Conservation (phyloP, 2,888 invertebrate genomes). For the Leptinotarsa peninsularis region DNA sequence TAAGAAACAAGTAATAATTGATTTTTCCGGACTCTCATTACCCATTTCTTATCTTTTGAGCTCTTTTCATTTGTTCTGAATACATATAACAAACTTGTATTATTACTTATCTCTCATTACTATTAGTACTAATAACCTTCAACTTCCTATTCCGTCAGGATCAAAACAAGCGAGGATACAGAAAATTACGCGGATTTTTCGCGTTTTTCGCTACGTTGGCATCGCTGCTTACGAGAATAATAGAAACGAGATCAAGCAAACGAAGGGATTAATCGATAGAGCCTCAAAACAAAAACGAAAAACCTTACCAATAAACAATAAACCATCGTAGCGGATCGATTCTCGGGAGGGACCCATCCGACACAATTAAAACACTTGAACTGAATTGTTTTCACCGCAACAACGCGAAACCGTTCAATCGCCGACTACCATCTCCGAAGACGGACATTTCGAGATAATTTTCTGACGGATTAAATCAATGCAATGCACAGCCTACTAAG, state of each 20-base stretch:
- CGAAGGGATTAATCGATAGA: not conserved
- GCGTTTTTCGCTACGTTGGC: not conserved
- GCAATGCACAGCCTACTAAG: constrained; percentile 44
- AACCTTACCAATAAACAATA: constrained; percentile 34
- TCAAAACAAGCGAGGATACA: too few relatives aligned
- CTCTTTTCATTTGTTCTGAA: too few relatives aligned
- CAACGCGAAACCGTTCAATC: constrained; percentile 33
- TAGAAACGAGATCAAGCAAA: not conserved
- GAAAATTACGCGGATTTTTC: too few relatives aligned
- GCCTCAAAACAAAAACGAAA: constrained; percentile 2
- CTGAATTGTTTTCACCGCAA: constrained; percentile 24
- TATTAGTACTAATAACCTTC: too few relatives aligned
- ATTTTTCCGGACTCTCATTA: too few relatives aligned
- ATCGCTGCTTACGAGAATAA: not conserved
- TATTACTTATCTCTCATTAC: too few relatives aligned
- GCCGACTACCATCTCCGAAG: constrained; percentile 39
- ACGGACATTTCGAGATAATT: constrained; percentile 48
- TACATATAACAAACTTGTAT: too few relatives aligned
- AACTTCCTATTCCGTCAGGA: too few relatives aligned
- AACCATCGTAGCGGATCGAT: constrained; percentile 24
- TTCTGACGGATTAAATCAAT: constrained; percentile 57
- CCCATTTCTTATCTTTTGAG: too few relatives aligned
- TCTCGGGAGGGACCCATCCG: constrained; percentile 17
- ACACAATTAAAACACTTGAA: constrained; percentile 28
- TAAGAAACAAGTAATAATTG: too few relatives aligned